Percentiles rank a stretch among this genome's conserved stretches.
phyloP scores from a whole-genome alignment of 2,113 vertebrate species.

The Poicephalus meyeri region DNA sequence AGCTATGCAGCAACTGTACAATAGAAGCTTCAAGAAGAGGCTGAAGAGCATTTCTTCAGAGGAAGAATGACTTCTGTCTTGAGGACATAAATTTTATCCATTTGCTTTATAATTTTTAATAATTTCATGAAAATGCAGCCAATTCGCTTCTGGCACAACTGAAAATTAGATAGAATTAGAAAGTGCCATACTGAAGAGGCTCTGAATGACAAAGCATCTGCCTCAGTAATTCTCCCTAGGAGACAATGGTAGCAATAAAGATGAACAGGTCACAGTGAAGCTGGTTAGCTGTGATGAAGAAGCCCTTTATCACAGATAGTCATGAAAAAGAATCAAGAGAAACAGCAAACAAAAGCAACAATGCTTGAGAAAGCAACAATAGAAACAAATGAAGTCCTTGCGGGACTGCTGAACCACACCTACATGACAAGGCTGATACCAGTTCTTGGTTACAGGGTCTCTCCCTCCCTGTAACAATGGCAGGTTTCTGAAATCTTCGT shows the following conservation, averaged over 20 bases:
- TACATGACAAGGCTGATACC: conserved; percentile 38
- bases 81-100: background rate
- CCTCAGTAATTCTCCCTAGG: background rate
- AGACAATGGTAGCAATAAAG: conserved; percentile 31
- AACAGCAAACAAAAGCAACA: background rate
- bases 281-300: background rate
- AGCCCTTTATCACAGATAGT: background rate
- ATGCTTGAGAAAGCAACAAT: conserved; percentile 56
- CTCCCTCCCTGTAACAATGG: conserved; percentile 30
- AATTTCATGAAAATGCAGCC: conserved; percentile 43
- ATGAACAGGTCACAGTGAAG: background rate
- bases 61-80: conserved; percentile 20
- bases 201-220: conserved; percentile 54
- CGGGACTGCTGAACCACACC: conserved; percentile 63
- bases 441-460: background rate
- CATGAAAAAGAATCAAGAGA: background rate
- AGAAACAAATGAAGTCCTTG: conserved; percentile 23
- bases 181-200: background rate
- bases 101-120: conserved; percentile 42
- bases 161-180: conserved; percentile 17
- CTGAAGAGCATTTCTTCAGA: conserved; percentile 35
- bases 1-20: conserved; percentile 23
- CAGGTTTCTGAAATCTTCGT: background rate
- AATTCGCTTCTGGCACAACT: background rate
- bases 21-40: conserved; percentile 31